Conservation (phyloP, 2,888 invertebrate genomes). For the Ethmia dodecea region DNA sequence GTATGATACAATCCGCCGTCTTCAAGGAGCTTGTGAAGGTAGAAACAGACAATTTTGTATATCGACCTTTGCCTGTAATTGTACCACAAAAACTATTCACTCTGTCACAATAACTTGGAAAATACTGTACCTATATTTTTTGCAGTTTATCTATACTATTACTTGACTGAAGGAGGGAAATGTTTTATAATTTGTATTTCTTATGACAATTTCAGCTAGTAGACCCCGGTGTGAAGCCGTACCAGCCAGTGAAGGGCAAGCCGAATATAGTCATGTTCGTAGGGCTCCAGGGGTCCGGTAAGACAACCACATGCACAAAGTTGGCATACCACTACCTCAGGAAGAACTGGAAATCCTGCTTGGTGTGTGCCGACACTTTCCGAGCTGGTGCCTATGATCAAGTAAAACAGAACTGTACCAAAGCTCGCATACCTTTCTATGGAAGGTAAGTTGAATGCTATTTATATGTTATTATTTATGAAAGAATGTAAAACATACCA, state of each 20-base stretch:
- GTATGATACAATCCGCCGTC: conserved; percentile 99
- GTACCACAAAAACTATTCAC: no score
- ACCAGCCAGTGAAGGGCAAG: conserved; percentile 95
- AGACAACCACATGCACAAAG: conserved; percentile 99
- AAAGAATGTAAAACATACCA: no score
- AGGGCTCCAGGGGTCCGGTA: conserved; percentile 98
- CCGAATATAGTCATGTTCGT: conserved; percentile 99
- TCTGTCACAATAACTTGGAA: no score
- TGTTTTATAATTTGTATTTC: no score
- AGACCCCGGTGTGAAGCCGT: conserved; percentile 98
- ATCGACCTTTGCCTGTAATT: no score
- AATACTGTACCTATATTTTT: no score
- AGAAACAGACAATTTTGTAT: no score
- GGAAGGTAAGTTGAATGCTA: conserved; percentile 94
- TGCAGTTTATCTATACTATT: no score
- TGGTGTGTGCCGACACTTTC: conserved; percentile 99
- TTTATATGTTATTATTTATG: no score
- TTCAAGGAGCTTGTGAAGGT: conserved; percentile 99
- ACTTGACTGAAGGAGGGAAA: no score
- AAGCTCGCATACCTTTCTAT: conserved; percentile 99
- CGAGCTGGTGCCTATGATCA: conserved; percentile 99
- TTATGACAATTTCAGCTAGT: conserved; percentile 81
- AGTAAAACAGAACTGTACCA: conserved; percentile 99
- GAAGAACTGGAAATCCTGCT: conserved; percentile 99
- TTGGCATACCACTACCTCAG: conserved; percentile 98